Percentiles rank a stretch among this genome's conserved stretches.
Evolutionary conservation across 1,140 invertebrate genomes (phyloP).

Genomic region (Ceratina calcarata): DNA sequence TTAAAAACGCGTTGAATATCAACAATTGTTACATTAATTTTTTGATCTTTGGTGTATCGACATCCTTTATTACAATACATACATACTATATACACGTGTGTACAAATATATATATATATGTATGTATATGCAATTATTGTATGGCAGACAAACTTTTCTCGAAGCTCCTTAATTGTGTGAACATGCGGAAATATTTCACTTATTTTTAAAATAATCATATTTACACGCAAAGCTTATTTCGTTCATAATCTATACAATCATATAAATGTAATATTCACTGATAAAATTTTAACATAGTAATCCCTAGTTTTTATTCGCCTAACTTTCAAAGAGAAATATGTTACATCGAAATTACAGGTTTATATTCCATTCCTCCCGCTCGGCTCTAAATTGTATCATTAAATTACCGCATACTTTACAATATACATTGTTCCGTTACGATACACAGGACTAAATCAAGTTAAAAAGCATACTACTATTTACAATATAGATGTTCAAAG

Average conservation of each 20-base stretch:
- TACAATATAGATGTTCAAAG: conserved; percentile 70
- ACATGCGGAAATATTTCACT: conserved; percentile 69
- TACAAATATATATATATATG: too few relatives aligned
- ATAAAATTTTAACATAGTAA: conserved; percentile 80
- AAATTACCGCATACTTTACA: conserved; percentile 73
- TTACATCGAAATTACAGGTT: conserved; percentile 80
- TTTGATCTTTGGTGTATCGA: conserved; percentile 63
- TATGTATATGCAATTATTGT: conserved; percentile 15
- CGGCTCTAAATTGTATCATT: conserved; percentile 53
- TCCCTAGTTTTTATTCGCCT: conserved; percentile 74
- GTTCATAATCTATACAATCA: conserved; percentile 78
- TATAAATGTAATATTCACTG: conserved; percentile 77
- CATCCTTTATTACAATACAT: conserved; percentile 49
- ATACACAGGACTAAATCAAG: conserved; percentile 72
- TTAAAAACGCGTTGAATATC: conserved; percentile 38
- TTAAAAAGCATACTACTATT: conserved; percentile 73
- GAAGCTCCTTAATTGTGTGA: conserved; percentile 75
- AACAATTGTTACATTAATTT: conserved; percentile 48
- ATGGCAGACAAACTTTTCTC: conserved; percentile 68
- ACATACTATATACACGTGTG: conserved; percentile 38
- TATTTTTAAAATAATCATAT: conserved; percentile 76
- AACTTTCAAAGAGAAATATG: conserved; percentile 77
- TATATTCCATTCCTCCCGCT: conserved; percentile 56
- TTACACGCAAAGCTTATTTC: conserved; percentile 77
- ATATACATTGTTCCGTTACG: conserved; percentile 74